Base-by-base conservation (phyloP, 2,797 vertebrate genomes). In the Chloroceryle amazona region DNA sequence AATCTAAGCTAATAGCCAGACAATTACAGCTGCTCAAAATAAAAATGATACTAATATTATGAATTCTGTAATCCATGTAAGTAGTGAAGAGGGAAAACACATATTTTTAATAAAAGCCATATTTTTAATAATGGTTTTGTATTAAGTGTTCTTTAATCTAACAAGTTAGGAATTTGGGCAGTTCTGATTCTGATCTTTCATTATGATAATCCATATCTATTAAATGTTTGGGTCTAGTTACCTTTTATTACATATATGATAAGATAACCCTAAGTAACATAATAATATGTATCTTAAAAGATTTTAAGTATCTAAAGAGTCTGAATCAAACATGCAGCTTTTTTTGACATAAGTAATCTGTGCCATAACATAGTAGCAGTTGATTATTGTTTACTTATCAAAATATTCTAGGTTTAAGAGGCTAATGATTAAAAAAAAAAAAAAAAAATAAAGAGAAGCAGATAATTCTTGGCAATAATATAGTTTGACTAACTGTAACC, bases 401-500 rank as follows among this genome's bases (percentile, higher is more conserved):
- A 74, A 74, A 61, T 52, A 71, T 20, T 63, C 20, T 35, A 18
- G 52, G 3, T 61, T 81, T 71, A 68, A 90, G 73, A 73, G 37
- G 8, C 14, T 80, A 66, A 70, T 35, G 11, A 51, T 67, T 16
- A 0, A 31, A 39, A 54, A 39, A 10, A 39, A 11, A 13, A 8
- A 16, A 39, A 31, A 13, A 7, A 6, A 11, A 23, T 10, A 11
- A 1, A 6, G 6, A 46, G 2, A 11, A 33, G 1, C 26, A 22
- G 3, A 0, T 0, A 74, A 61, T 83, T 91, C 15, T 19, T 86
- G 46, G 11, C 16, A 74, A 51, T 63, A 49, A 86, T 76, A 47
- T n/a, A 78, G 28, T 67, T 86, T 16, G 67, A 11, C 37, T 86
- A 10, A 41, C 37, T 79, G 86, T 61, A 84, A 28, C 42, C 41